Base-by-base conservation (phyloP, 2,113 vertebrate species). In the Carlito syrichta region DNA sequence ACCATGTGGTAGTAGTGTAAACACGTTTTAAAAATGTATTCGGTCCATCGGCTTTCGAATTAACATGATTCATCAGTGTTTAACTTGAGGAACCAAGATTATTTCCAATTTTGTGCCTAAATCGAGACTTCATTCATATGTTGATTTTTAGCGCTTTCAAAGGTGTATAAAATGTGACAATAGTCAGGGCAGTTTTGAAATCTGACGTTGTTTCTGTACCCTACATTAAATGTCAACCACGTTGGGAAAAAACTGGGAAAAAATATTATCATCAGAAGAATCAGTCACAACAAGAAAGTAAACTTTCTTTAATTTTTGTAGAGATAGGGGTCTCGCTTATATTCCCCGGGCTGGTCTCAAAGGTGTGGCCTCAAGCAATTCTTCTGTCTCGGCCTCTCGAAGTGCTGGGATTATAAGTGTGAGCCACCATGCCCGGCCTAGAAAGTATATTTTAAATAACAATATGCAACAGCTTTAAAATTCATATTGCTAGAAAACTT, bases 1-100 rank as follows among this genome's bases (percentile, higher is more conserved):
- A 97, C 97, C 97, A 96, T 84, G 97, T 97, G 97, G 97, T 27
- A 32, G 22, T 35, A 96, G n/a, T 69, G 87, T 35, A 50, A 96
- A 95, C 78, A 83, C n/a, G 7, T 69, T 89, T 45, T n/a, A n/a
- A 68, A 85, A 93, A 89, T 25, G 9, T 7, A 54, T 68, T 82
- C 25, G 45, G 16, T 52, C 43, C 9, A 8, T 85, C 35, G 19
- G 12, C 12, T 79, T 98, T 81, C 45, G 45, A 63, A 78, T 81
- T 19, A 81, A 66, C 2, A 74, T 3, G 62, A 45, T 88, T 74
- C 10, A 62, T 60, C 40, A 5, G 22, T 48, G 66, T 95, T 79
- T 88, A n/a, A 76, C 76, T 77, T 89, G 35, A 92, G 45, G 23
- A 90, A 82, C 27, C 89, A n/a, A 60, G 32, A 79, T 71, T 32